Percentiles rank a stretch among this genome's conserved stretches.
Conservation (phyloP, 2,113 vertebrate species). For the Arenaria interpres region DNA sequence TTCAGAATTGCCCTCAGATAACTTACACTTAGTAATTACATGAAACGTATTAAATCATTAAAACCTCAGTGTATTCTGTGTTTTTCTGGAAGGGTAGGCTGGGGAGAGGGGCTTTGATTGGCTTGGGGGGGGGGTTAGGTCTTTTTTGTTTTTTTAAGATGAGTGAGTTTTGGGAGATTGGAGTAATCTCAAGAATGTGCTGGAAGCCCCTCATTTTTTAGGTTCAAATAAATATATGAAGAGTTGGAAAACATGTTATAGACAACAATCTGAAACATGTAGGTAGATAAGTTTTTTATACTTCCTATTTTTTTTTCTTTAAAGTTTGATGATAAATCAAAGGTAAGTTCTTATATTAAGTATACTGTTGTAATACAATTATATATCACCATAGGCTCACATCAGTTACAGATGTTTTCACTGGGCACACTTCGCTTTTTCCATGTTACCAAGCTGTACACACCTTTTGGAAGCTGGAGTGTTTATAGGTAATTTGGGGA, state of each 20-base stretch:
- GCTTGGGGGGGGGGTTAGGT: not conserved
- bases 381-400: not conserved
- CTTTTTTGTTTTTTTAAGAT: not conserved
- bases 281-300: not conserved
- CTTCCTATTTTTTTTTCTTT: not conserved
- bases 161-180: not conserved
- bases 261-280: not conserved
- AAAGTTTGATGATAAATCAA: not conserved
- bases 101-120: not conserved
- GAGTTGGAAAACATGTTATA: not conserved
- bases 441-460: not conserved
- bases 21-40: not conserved
- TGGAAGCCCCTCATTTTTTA: not conserved
- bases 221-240: not conserved
- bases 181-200: not conserved
- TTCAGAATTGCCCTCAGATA: not conserved
- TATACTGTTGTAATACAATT: not conserved
- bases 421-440: not conserved
- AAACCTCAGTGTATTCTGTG: not conserved
- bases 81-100: not conserved
- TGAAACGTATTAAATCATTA: not conserved
- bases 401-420: not conserved
- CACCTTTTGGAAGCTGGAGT: not conserved
- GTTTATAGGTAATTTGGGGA: not conserved
- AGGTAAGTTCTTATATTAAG: not conserved